phyloP scores from a whole-genome alignment of 2,113 vertebrate genomes.

The Mesocricetus auratus region DNA sequence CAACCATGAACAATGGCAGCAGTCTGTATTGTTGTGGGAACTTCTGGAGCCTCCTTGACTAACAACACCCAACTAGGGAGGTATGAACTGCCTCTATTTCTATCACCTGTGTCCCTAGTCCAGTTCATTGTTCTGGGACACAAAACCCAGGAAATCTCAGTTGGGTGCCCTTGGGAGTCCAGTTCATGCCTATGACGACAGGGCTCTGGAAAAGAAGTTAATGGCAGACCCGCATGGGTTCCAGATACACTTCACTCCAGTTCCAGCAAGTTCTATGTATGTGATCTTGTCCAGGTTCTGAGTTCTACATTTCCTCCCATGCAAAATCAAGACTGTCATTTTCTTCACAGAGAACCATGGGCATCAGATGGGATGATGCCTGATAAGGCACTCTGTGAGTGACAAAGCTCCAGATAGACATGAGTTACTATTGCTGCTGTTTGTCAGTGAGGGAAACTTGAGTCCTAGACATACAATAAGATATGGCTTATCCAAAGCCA shows the following conservation, averaged over 20 bases:
- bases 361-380: not conserved
- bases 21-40: not conserved
- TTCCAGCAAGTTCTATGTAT: not conserved
- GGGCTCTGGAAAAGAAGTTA: not conserved
- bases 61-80: not conserved
- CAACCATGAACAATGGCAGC: not conserved
- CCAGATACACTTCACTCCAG: not conserved
- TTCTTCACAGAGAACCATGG: not conserved
- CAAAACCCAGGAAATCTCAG: not conserved
- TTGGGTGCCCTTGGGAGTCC: not conserved
- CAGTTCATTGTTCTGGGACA: not conserved
- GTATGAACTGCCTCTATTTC: not conserved
- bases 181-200: too few relatives aligned
- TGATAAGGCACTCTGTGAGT: not conserved
- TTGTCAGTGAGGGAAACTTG: slow-evolving; percentile 38
- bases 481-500: slow-evolving; percentile 10
- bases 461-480: not conserved
- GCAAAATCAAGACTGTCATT: slow-evolving; percentile 12
- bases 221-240: not conserved
- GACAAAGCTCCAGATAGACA: not conserved
- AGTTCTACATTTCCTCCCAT: not conserved
- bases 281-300: not conserved
- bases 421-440: not conserved
- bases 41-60: not conserved
- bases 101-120: not conserved